Evolutionary conservation across 2,113 vertebrate genomes (phyloP).

Genomic region (human): DNA sequence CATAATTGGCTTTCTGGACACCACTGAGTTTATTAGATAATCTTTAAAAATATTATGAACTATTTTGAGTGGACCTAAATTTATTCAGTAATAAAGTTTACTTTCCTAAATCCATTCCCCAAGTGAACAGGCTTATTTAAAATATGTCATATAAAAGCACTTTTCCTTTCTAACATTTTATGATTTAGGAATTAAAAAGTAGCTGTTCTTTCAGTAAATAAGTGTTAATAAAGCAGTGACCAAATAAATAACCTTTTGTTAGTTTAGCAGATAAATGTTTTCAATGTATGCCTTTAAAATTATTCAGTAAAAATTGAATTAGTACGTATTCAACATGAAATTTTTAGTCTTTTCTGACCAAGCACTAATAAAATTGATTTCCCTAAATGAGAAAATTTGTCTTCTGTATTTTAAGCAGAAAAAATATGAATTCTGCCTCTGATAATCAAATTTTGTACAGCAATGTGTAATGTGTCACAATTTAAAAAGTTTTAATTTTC

Average conservation of each 20-base stretch:
- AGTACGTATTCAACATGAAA: constrained; percentile 73
- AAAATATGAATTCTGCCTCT: constrained; percentile 85
- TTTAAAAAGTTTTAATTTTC: constrained; percentile 81
- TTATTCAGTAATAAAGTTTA: neutral
- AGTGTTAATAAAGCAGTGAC: constrained; percentile 61
- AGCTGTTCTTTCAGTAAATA: constrained; percentile 66
- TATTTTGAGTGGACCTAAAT: neutral
- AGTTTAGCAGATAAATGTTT: constrained; percentile 76
- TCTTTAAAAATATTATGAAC: neutral
- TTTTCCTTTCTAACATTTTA: constrained; percentile 64
- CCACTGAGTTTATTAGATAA: constrained; percentile 1
- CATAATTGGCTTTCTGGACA: neutral
- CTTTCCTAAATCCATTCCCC: constrained; percentile 36
- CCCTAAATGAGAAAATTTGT: constrained; percentile 80
- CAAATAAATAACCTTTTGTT: constrained; percentile 75
- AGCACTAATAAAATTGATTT: constrained; percentile 75
- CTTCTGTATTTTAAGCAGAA: constrained; percentile 85
- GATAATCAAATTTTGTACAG: constrained; percentile 87
- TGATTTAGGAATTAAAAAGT: constrained; percentile 62
- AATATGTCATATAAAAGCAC: constrained; percentile 17
- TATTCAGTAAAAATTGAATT: constrained; percentile 72
- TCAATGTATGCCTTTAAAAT: constrained; percentile 76
- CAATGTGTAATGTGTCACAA: constrained; percentile 82
- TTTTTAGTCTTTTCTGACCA: constrained; percentile 76
- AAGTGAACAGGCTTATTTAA: constrained; percentile 22